Conservation (phyloP, 2,888 invertebrate genomes). For the Dynastes tityus region DNA sequence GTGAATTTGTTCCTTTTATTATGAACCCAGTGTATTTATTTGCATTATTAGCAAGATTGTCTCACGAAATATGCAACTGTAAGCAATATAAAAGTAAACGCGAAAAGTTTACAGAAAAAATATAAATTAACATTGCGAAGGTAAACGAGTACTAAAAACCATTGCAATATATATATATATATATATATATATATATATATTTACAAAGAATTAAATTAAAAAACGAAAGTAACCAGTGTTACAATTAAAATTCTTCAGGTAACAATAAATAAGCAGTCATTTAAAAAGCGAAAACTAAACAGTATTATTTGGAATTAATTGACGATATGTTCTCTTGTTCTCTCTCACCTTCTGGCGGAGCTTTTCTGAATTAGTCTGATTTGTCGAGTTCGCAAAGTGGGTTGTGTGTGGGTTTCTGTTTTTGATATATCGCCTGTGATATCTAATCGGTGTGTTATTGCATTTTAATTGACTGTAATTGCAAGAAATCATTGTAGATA, state of each 20-base stretch:
- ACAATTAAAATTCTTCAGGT: conserved; percentile 41
- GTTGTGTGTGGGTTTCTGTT: background rate
- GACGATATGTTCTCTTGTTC: background rate
- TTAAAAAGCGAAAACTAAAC: conserved; percentile 39
- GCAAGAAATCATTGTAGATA: background rate
- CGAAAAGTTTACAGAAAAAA: too few species aligned
- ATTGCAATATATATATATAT: background rate
- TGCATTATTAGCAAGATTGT: too few species aligned
- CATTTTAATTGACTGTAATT: background rate
- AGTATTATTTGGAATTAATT: conserved; percentile 8
- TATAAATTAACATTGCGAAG: too few species aligned
- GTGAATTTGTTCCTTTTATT: too few species aligned
- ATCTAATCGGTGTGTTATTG: background rate
- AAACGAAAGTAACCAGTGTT: conserved; percentile 16
- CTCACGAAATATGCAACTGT: too few species aligned
- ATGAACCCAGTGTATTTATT: too few species aligned
- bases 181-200: too few species aligned
- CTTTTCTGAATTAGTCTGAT: conserved; percentile 14
- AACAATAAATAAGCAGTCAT: conserved; percentile 35
- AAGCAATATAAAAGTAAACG: too few species aligned
- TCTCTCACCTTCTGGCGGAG: background rate
- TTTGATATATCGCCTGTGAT: background rate
- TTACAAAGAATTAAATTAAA: conserved; percentile 23
- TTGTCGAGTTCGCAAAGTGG: conserved; percentile 1
- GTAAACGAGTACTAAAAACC: too few species aligned